Evolutionary conservation across 2,888 invertebrate species (phyloP).

Genomic region (Nymphalis c-album): DNA sequence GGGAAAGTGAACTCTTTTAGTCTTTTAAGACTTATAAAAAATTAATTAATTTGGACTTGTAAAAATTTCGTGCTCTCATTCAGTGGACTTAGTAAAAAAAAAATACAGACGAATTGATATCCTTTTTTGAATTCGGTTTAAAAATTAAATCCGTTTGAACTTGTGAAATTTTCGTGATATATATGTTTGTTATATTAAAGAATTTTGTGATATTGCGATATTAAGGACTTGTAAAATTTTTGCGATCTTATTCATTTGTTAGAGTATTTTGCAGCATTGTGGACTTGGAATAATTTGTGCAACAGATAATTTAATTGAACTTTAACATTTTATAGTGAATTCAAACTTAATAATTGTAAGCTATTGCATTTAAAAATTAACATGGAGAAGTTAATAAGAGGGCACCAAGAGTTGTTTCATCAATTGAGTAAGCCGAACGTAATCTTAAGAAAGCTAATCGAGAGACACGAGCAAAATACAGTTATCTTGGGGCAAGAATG

Average conservation of each 20-base stretch:
- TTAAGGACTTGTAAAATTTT: not conserved
- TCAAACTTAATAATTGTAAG: not conserved
- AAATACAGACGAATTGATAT: too few species aligned
- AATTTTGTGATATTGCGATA: too few species aligned
- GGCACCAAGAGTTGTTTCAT: constrained; percentile 17
- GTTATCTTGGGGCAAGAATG: constrained; percentile 15
- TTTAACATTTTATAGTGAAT: not conserved
- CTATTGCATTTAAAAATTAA: not conserved
- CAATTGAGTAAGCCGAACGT: constrained; percentile 20
- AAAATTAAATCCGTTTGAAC: not conserved
- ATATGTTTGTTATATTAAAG: too few species aligned
- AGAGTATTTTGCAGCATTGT: not conserved
- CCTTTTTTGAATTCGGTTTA: too few species aligned
- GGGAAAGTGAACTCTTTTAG: not conserved
- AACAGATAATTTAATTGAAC: not conserved
- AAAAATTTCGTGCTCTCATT: not conserved
- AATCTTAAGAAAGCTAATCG: constrained; percentile 22
- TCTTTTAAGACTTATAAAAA: not conserved
- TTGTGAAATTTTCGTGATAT: not conserved
- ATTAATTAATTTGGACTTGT: not conserved
- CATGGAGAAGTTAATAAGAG: constrained; percentile 15
- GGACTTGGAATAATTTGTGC: not conserved
- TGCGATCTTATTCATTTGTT: not conserved
- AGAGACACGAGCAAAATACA: constrained; percentile 14
- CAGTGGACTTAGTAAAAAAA: constrained; percentile 1